Evolutionary conservation across 2,797 vertebrate genomes (phyloP).

Genomic region (Streptopelia turtur): DNA sequence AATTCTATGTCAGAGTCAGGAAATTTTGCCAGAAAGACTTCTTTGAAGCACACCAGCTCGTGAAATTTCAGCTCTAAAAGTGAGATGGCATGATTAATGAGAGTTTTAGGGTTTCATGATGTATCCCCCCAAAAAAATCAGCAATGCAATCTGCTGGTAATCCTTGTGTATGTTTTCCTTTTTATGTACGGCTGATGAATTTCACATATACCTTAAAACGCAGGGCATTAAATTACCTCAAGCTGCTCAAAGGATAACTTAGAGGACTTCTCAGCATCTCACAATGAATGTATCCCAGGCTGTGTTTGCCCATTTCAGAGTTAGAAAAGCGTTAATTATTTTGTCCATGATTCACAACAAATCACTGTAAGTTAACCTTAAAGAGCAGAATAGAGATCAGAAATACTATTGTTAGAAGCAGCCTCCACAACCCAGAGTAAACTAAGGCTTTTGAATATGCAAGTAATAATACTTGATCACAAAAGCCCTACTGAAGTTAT

Average conservation of each 20-base stretch:
- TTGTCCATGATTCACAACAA: neutral
- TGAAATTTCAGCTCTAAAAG: neutral
- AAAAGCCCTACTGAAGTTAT: neutral
- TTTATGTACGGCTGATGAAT: neutral
- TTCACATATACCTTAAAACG: neutral
- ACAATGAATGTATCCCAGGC: neutral
- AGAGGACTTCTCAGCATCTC: slow-evolving; percentile 14
- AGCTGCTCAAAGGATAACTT: slow-evolving; percentile 18
- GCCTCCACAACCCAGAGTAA: neutral
- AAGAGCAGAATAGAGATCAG: neutral
- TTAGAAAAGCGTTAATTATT: neutral
- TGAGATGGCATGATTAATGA: neutral
- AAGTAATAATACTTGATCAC: neutral
- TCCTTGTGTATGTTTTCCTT: neutral
- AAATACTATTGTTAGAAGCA: neutral
- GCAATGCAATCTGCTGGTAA: neutral
- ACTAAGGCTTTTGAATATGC: neutral
- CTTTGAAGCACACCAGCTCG: neutral
- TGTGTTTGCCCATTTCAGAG: neutral
- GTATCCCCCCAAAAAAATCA: neutral
- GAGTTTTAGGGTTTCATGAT: neutral
- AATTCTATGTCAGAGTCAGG: neutral
- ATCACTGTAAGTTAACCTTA: neutral
- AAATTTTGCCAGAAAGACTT: neutral
- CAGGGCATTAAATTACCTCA: neutral